A percentile compares a stretch with the other conserved stretches of the same genome.
Evolutionary conservation across 2,797 vertebrate genomes (phyloP).

Genomic region (Selene dorsalis): DNA sequence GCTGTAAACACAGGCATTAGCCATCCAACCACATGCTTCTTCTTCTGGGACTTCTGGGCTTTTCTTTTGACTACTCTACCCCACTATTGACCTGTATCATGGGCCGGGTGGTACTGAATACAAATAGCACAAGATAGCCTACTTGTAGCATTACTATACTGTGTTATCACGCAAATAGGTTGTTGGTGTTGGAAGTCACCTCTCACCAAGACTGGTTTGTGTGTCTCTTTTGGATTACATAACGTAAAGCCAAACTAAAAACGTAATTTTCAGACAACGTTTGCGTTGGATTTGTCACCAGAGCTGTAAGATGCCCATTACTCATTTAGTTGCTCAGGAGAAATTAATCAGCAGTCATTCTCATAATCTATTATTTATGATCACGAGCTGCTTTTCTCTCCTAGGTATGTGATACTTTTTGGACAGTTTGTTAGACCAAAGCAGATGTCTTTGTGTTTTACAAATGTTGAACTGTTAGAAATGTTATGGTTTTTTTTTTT

Average conservation of each 20-base stretch:
- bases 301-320: background rate
- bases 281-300: background rate
- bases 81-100: background rate
- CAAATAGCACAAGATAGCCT: background rate
- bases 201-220: background rate
- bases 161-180: background rate
- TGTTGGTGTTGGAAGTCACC: background rate
- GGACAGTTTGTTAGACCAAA: background rate
- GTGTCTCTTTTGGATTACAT: background rate
- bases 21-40: constrained; percentile 56
- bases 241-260: background rate
- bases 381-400: background rate
- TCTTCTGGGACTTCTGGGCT: constrained; percentile 35
- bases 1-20: constrained; percentile 76
- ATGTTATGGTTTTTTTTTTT: background rate
- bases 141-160: background rate
- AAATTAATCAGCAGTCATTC: background rate
- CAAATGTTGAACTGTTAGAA: background rate
- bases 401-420: background rate
- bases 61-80: constrained; percentile 19
- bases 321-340: background rate
- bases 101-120: background rate
- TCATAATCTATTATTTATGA: background rate
- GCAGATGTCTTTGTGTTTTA: background rate
- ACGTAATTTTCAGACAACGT: background rate